Evolutionary conservation across 2,797 vertebrate species (phyloP).

Genomic region (Gambusia yucatana): DNA sequence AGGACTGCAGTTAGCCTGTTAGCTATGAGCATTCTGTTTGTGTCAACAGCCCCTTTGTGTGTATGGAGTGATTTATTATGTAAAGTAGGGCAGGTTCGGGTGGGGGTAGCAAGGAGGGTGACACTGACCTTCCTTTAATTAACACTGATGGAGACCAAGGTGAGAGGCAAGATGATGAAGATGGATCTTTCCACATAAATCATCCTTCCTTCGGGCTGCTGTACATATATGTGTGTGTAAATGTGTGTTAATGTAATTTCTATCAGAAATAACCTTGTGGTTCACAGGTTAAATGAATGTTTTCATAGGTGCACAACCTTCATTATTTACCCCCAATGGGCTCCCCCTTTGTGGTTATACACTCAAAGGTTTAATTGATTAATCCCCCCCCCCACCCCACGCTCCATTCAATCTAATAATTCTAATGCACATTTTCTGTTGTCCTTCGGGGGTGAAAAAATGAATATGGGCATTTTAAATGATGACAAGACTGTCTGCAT

Average conservation of each 20-base stretch:
- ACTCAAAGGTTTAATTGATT: conserved; percentile 74
- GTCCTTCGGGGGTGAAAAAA: conserved; percentile 47
- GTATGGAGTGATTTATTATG: conserved; percentile 95
- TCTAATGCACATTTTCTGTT: conserved; percentile 55
- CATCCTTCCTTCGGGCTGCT: conserved; percentile 81
- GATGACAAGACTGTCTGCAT: conserved; percentile 44
- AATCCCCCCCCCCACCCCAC: conserved; percentile 30
- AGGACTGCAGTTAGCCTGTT: conserved; percentile 74
- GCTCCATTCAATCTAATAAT: conserved; percentile 61
- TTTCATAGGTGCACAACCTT: conserved; percentile 73
- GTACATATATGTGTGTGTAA: conserved; percentile 22
- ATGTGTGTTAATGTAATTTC: conserved; percentile 75
- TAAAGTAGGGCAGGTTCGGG: conserved; percentile 92
- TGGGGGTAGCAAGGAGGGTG: conserved; percentile 91
- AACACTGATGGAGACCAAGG: conserved; percentile 99
- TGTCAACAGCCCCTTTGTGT: conserved; percentile 88
- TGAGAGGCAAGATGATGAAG: conserved; percentile 95
- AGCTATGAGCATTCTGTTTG: conserved; percentile 86
- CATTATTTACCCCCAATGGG: conserved; percentile 80
- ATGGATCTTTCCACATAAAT: conserved; percentile 93
- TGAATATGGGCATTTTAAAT: conserved; percentile 50
- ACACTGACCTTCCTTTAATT: conserved; percentile 99
- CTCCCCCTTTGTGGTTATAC: conserved; percentile 66
- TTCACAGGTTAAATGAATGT: conserved; percentile 89
- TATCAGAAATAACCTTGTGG: conserved; percentile 94